Evolutionary conservation across 2,113 vertebrate species (phyloP), one percentile per base, ranked within the genome.

Genomic region (Myocastor coypus): DNA sequence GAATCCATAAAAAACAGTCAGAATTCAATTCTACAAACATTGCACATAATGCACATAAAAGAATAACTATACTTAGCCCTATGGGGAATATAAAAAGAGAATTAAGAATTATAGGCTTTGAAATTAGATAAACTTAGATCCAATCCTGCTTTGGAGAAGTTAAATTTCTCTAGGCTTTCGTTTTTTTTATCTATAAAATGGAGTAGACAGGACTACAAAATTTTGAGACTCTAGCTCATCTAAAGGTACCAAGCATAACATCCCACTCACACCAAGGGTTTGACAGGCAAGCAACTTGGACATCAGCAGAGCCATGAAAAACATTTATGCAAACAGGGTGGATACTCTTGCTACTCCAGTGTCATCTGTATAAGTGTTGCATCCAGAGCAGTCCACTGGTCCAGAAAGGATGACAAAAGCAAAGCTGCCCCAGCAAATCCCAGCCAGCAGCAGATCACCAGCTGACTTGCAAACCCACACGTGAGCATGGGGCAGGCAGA

Each of bases 41-140:
- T 73, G 59, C 7, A 83, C 9, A 50, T 68, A 26, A 37, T 86
- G 81, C 59, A 94, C 12, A 81, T 34, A 66, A 24, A 86, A 89
- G 52, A 86, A 17, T 77, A 50, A 34, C 82, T 52, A 7, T 73
- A 13, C 61, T 96, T 84, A 95, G 50, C 20, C 61, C 20, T 68
- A 8, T n/a, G 30, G 22, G 40, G 12, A 94, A 95, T 77, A 81
- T 55, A 81, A 75, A 71, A 78, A 42, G 19, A 50, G 16, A 94
- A 95, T 63, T 94, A 93, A 92, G 32, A 22, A 87, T 2, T 37
- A 85, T 9, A 69, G 78, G 9, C 55, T 90, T 81, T 63, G 73
- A 95, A 88, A 52, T 93, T 66, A 86, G 73, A 89, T 92, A 22
- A 82, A 92, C 37, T 71, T 85, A 37, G 57, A 89, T 91, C 59